Base-by-base conservation (phyloP, 2,888 invertebrate genomes). In the Amaurobius ferox region DNA sequence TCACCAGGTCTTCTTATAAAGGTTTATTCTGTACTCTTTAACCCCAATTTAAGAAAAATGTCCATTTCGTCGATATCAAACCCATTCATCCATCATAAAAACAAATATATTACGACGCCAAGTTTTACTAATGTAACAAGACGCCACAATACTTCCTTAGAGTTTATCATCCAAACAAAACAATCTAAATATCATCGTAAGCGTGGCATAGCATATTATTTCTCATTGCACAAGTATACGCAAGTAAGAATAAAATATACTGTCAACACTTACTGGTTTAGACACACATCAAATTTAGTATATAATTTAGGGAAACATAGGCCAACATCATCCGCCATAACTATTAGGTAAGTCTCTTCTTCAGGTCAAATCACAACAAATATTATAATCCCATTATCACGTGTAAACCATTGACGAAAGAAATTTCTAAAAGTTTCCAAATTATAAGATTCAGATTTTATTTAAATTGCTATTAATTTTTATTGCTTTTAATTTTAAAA, bases 321-420 rank as follows among this genome's bases (percentile, higher is more conserved):
- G 76, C 62, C 72, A 85, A 71, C 77, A 83, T 77, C 67, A 85
- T 85, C 83, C 83, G 83, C 83, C 83, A 85, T 85, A 66, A 85
- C 83, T 85, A 77, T 85, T 72, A 76, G 23, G 70, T 64, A 83
- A 83, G 48, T 55, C 35, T 85, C 77, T 74, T 77, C 71, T 85
- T 85, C 72, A 77, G 40, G 66, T 66, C 66, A 66, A 66, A 32
- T 66, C 32, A 66, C 35, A 66, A 66, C 35, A 66, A 66, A 66
- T 55, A 55, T 13, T 55, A 55, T 23, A 55, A 23, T 55, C n/a
- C n/a, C n/a, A 7, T 23, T 55, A 23, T 55, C 55, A 55, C 23
- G 55, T 55, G 55, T 5, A 55, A 55, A 55, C 55, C 23, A 55
- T 23, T 23, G 23, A n/a, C n/a, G n/a, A n/a, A n/a, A n/a, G n/a